Conservation (phyloP, 30 jellyfish, hydroid and myxozoan genomes). For the Cassiopea xamachana region DNA sequence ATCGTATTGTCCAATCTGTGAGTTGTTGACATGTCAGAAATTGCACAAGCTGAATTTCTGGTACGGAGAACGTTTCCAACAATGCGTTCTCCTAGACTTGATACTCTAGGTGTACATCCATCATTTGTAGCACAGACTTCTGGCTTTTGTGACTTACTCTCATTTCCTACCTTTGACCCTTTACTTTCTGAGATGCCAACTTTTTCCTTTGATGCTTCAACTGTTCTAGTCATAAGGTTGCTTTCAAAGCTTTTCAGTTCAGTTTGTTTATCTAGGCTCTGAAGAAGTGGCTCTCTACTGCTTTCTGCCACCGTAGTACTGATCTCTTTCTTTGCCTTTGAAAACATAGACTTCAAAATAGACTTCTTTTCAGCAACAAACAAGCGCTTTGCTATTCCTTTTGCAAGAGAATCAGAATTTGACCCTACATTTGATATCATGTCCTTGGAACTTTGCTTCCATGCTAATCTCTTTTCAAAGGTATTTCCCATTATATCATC, state of each 20-base stretch:
- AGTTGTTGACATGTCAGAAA: neutral
- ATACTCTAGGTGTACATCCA: neutral
- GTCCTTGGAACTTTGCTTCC: neutral
- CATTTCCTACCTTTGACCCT: neutral
- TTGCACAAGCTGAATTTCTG: neutral
- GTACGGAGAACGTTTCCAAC: neutral
- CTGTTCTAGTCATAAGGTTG: neutral
- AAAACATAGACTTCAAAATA: neutral
- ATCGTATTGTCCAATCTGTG: neutral
- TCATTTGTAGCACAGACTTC: neutral
- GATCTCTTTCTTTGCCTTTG: neutral
- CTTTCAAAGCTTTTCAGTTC: neutral
- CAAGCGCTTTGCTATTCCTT: neutral
- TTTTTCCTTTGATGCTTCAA: neutral
- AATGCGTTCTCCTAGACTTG: neutral
- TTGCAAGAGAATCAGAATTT: neutral
- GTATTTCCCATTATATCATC: no score
- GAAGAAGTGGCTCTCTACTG: neutral
- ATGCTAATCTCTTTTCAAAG: neutral
- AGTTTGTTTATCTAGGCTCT: neutral
- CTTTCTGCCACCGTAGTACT: neutral
- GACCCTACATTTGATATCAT: neutral
- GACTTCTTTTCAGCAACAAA: conserved; percentile 12
- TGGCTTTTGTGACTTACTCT: neutral
- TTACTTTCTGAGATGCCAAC: neutral